A percentile compares a stretch with the other conserved stretches of the same genome.
Conservation (phyloP, 2,113 vertebrate species). For the Pterocles gutturalis region DNA sequence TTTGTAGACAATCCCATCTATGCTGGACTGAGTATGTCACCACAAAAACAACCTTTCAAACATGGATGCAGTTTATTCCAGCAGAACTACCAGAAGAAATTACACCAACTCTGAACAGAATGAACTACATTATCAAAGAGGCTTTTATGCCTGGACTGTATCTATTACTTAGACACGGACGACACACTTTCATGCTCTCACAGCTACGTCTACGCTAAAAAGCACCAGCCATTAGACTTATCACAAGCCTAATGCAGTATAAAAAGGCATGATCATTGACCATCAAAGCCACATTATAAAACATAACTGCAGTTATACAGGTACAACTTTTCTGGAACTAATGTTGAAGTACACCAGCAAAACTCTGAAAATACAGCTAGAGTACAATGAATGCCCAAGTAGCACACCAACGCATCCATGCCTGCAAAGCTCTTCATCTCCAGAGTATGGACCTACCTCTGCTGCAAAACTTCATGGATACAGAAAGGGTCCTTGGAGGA, state of each 20-base stretch:
- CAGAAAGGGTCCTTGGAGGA: not conserved
- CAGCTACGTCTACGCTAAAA: not conserved
- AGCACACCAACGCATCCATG: fast-evolving
- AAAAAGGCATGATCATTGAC: not conserved
- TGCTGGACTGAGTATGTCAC: fast-evolving
- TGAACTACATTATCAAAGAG: not conserved
- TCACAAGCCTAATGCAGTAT: not conserved
- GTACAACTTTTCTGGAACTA: not conserved
- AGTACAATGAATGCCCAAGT: not conserved
- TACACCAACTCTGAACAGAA: not conserved
- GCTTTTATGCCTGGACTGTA: not conserved
- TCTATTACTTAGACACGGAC: not conserved
- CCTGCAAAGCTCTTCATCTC: not conserved
- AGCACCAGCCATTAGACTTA: not conserved
- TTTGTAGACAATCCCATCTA: not conserved
- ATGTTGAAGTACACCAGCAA: not conserved
- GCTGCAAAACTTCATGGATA: not conserved
- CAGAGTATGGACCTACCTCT: fast-evolving
- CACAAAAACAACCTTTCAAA: not conserved
- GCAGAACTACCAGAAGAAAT: not conserved
- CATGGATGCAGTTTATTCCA: not conserved
- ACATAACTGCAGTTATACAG: not conserved
- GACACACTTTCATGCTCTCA: not conserved
- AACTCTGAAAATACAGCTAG: not conserved
- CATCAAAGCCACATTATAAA: not conserved